Evolutionary conservation across 2,888 invertebrate genomes (phyloP).

Genomic region (Tetranychus truncatus): DNA sequence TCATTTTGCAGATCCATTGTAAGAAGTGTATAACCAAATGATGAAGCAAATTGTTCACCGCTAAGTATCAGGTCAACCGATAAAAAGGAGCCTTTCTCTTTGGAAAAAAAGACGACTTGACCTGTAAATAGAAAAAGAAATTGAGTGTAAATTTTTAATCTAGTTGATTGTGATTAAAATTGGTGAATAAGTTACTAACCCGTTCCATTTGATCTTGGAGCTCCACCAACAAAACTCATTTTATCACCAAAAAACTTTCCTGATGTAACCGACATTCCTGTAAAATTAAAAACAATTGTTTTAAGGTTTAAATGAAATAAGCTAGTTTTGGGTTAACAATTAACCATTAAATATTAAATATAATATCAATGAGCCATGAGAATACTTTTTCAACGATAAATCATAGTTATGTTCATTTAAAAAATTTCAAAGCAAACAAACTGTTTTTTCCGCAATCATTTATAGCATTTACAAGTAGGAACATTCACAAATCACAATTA

Average conservation of each 20-base stretch:
- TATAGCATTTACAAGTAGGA: no score
- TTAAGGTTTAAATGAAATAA: no score
- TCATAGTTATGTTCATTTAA: no score
- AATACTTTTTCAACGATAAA: no score
- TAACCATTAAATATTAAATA: no score
- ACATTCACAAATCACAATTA: no score
- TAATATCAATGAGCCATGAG: no score
- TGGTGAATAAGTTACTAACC: conserved; percentile 37
- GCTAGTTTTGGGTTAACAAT: no score
- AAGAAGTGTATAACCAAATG: conserved; percentile 79
- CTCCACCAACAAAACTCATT: conserved; percentile 64
- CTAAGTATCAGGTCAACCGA: conserved; percentile 49
- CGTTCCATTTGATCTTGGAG: conserved; percentile 64
- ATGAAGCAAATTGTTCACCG: conserved; percentile 84
- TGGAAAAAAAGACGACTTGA: conserved; percentile 47
- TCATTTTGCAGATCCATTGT: conserved; percentile 83
- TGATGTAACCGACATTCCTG: conserved; percentile 68
- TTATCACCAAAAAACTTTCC: conserved; percentile 49
- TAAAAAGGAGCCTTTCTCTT: conserved; percentile 33
- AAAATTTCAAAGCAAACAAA: no score
- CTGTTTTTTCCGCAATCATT: no score
- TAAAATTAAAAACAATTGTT: not conserved
- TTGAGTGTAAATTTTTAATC: no score
- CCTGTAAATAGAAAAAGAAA: conserved; percentile 15
- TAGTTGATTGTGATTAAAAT: no score